A percentile compares a stretch with the other conserved stretches of the same genome.
Conservation (phyloP, 2,797 vertebrate species). For the Clarias laeviceps region DNA sequence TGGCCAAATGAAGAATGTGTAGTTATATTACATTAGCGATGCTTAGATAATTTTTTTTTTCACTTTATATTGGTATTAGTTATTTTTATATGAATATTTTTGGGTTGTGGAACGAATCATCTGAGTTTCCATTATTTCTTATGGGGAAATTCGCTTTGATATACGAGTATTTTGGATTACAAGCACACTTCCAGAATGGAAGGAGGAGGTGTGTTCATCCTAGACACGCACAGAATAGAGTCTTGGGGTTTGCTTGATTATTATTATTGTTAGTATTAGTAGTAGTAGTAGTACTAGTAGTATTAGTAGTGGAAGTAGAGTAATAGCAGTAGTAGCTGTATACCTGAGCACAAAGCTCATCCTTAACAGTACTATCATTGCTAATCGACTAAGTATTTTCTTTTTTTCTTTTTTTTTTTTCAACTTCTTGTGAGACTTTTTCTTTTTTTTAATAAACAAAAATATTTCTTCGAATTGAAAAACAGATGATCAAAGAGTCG, state of each 20-base stretch:
- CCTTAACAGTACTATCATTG: background rate
- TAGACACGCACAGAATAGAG: background rate
- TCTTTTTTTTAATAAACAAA: background rate
- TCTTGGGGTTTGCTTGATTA: no score
- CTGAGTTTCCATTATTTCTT: no score
- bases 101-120: no score
- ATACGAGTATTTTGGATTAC: no score
- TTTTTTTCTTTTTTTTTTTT: no score
- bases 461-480: background rate
- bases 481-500: background rate
- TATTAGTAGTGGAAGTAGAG: background rate
- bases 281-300: no score
- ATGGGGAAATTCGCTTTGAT: no score
- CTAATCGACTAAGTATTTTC: background rate
- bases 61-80: no score
- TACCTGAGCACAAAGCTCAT: background rate
- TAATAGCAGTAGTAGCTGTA: background rate
- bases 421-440: background rate
- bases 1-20: background rate
- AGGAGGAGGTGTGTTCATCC: background rate
- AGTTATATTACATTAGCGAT: slow-evolving; percentile 17
- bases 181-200: no score
- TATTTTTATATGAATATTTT: no score
- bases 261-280: background rate
- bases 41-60: no score